phyloP scores from a whole-genome alignment of 1,140 invertebrate genomes.

The Drosophila virilis region DNA sequence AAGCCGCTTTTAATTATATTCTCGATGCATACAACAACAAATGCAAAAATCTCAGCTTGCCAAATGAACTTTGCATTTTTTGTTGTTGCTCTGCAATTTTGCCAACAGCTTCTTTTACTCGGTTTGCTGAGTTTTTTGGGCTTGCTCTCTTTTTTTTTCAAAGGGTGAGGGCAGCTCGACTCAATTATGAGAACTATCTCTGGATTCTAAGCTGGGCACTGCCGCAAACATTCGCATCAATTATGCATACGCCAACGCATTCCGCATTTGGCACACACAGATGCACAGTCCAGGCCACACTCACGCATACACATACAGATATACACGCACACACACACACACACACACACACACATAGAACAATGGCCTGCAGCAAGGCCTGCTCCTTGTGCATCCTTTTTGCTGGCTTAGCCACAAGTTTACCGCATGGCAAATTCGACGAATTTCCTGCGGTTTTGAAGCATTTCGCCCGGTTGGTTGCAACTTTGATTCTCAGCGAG shows the following conservation, averaged over 20 bases:
- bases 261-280: slow-evolving; percentile 38
- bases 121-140: slow-evolving; percentile 14
- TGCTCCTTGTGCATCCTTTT: slow-evolving; percentile 61
- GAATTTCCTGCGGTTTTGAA: slow-evolving; percentile 80
- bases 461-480: slow-evolving; percentile 59
- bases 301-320: slow-evolving; percentile 26
- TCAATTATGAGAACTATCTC: slow-evolving; percentile 58
- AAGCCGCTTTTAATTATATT: slow-evolving; percentile 58
- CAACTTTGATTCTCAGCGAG: slow-evolving; percentile 59
- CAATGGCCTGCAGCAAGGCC: slow-evolving; percentile 51
- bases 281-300: slow-evolving; percentile 8
- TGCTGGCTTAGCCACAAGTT: slow-evolving; percentile 47
- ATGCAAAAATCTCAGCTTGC: slow-evolving; percentile 54
- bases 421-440: slow-evolving; percentile 81
- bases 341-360: slow-evolving; percentile 8
- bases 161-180: slow-evolving; percentile 17
- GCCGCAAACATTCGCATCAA: slow-evolving; percentile 82
- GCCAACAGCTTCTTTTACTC: slow-evolving; percentile 26
- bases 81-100: slow-evolving; percentile 20
- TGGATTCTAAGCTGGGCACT: slow-evolving; percentile 53
- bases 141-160: slow-evolving; percentile 14
- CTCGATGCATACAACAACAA: background rate
- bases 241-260: slow-evolving; percentile 80
- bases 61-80: slow-evolving; percentile 49
- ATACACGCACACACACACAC: slow-evolving; percentile 10